Evolutionary conservation across 2,797 vertebrate species (phyloP).

Genomic region (Columba guinea): DNA sequence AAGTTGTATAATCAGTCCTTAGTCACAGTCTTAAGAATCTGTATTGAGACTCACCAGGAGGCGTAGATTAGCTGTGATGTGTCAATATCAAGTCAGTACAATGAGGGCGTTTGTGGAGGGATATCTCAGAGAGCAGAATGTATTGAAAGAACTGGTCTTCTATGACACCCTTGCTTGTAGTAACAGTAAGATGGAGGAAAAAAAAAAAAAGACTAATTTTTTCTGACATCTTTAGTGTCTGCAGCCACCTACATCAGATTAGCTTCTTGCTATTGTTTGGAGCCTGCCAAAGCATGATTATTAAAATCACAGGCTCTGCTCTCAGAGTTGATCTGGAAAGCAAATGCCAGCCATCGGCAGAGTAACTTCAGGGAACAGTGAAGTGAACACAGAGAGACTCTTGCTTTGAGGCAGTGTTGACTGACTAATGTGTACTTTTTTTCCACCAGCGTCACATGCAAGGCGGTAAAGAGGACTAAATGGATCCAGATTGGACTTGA

Average conservation of each 20-base stretch:
- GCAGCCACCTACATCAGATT: background rate
- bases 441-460: background rate
- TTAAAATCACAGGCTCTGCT: background rate
- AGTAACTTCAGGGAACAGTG: background rate
- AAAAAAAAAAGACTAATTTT: background rate
- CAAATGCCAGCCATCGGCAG: background rate
- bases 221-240: background rate
- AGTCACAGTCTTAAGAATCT: background rate
- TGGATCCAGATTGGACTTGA: background rate
- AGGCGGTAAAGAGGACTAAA: background rate
- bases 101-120: background rate
- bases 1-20: background rate
- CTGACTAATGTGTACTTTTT: fast-evolving
- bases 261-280: background rate
- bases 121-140: background rate
- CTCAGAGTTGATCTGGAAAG: background rate
- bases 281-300: background rate
- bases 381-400: background rate
- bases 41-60: background rate
- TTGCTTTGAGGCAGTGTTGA: background rate
- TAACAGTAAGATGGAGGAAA: background rate
- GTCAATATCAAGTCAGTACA: background rate
- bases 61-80: background rate
- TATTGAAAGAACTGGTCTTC: background rate
- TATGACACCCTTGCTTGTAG: background rate